phyloP scores from a whole-genome alignment of 2,797 vertebrate genomes.

The Rhinogobio ventralis region DNA sequence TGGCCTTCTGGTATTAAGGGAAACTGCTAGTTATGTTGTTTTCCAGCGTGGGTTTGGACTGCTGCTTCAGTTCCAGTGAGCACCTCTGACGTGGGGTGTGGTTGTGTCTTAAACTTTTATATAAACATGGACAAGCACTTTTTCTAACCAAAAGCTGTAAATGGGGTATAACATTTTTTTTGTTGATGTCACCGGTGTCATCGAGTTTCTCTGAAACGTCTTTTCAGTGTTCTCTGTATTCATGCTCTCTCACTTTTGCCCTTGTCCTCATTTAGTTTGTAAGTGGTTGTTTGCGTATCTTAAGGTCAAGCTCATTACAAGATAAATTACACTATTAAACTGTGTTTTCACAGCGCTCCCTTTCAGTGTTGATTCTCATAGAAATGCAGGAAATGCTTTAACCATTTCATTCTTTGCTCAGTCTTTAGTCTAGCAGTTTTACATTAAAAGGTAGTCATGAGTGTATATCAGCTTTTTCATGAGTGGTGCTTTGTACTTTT shows the following conservation, averaged over 20 bases:
- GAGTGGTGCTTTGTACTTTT: not conserved
- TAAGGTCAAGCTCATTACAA: slow-evolving; percentile 26
- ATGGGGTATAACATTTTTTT: slow-evolving; percentile 48
- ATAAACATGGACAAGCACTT: slow-evolving; percentile 49
- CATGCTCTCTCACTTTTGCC: not conserved
- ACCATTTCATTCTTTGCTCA: not conserved
- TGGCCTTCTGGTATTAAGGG: slow-evolving; percentile 48
- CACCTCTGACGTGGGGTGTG: slow-evolving; percentile 37
- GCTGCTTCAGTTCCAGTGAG: slow-evolving; percentile 29
- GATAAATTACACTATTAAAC: slow-evolving; percentile 26
- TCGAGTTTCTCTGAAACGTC: slow-evolving; percentile 3
- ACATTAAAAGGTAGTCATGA: not conserved
- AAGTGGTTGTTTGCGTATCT: not conserved
- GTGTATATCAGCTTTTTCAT: not conserved
- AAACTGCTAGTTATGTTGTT: slow-evolving; percentile 62
- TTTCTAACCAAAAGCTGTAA: slow-evolving; percentile 60
- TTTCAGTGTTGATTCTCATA: slow-evolving; percentile 12
- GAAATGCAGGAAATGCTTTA: not conserved
- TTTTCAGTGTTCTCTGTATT: not conserved
- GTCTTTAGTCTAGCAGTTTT: not conserved
- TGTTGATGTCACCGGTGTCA: slow-evolving; percentile 3
- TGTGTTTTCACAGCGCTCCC: slow-evolving; percentile 16
- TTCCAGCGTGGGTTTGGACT: slow-evolving; percentile 56
- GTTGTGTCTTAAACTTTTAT: slow-evolving; percentile 37
- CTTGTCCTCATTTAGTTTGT: slow-evolving; percentile 11